Base-by-base conservation (phyloP, 1,140 invertebrate genomes). In the Notospermus geniculatus region DNA sequence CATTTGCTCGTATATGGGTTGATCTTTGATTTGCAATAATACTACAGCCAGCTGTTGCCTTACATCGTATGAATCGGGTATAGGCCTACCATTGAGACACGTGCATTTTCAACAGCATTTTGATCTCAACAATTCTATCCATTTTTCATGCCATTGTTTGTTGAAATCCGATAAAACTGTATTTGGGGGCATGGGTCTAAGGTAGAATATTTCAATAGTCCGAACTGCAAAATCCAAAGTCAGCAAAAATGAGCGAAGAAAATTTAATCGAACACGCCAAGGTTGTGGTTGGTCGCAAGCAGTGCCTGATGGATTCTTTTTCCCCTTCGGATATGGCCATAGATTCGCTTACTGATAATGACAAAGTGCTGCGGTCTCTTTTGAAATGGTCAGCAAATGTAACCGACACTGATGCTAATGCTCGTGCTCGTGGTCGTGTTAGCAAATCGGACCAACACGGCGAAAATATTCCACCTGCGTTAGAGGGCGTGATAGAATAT, bases 231-330 rank as follows among this genome's bases (percentile, higher is more conserved):
- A 7, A 7, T 36, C 4, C 32, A 36, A 36, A 36, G 15, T 4
- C n/a, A 7, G 5, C 5, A 5, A 27, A 50, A 50, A 50, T 50
- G 46, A 50, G 5, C 4, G 46, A 50, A 4, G 46, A 50, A n/a
- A 7, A 5, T 5, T 5, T 50, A 7, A 50, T 50, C n/a, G 46
- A n/a, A 50, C 46, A 50, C 46, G 46, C 46, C 46, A 50, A 50
- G 25, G 46, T 50, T 5, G 46, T 50, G 5, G n/a, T 50, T n/a
- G 46, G 9, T 50, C 4, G 46, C 4, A 50, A 50, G n/a, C 46
- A n/a, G 4, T 50, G 46, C 25, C 46, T 50, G n/a, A 50, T n/a
- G 46, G 4, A 5, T 50, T 50, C 46, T 50, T 50, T 50, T 50
- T 50, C 46, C 4, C 46, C 46, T 4, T 50, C 46, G 4, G 46